A percentile compares a stretch with the other conserved stretches of the same genome.
Conservation (phyloP, 2,888 invertebrate species). For the Parascotia fuliginaria region DNA sequence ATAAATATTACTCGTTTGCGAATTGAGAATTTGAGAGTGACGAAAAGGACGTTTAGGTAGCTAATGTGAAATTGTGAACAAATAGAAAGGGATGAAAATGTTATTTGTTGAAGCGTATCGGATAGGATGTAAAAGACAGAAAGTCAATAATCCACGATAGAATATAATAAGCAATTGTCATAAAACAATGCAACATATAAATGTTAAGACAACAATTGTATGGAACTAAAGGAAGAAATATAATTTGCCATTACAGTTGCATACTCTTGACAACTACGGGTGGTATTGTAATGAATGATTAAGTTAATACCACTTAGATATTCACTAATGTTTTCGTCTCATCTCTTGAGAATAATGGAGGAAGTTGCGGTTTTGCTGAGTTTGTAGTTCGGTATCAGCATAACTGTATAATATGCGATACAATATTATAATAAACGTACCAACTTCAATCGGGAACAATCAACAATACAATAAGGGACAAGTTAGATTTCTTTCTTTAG, state of each 20-base stretch:
- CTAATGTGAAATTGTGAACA: conserved; percentile 78
- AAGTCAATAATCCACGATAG: conserved; percentile 63
- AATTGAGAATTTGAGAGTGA: conserved; percentile 54
- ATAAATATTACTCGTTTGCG: conserved; percentile 54
- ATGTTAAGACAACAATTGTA: conserved; percentile 44
- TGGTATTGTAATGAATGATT: conserved; percentile 21
- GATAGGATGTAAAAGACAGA: conserved; percentile 68
- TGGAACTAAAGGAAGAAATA: conserved; percentile 62
- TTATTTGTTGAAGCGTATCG: conserved; percentile 77
- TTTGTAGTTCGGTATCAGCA: conserved; percentile 35
- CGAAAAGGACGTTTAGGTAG: conserved; percentile 71
- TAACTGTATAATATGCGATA: conserved; percentile 19
- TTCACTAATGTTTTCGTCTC: conserved; percentile 14
- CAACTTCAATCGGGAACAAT: conserved; percentile 53
- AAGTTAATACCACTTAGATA: conserved; percentile 17
- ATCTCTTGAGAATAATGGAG: conserved; percentile 21
- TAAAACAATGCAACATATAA: too few species aligned
- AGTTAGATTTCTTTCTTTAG: conserved; percentile 62
- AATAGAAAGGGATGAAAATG: conserved; percentile 70
- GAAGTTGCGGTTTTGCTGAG: conserved; percentile 18
- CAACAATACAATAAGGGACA: conserved; percentile 46
- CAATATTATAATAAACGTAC: conserved; percentile 32
- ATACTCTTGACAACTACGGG: conserved; percentile 23
- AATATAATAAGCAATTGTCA: conserved; percentile 43
- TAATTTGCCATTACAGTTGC: conserved; percentile 43